A percentile compares a stretch with the other conserved stretches of the same genome.
Conservation (phyloP, 2,797 vertebrate genomes). For the Galagoides demidoff region DNA sequence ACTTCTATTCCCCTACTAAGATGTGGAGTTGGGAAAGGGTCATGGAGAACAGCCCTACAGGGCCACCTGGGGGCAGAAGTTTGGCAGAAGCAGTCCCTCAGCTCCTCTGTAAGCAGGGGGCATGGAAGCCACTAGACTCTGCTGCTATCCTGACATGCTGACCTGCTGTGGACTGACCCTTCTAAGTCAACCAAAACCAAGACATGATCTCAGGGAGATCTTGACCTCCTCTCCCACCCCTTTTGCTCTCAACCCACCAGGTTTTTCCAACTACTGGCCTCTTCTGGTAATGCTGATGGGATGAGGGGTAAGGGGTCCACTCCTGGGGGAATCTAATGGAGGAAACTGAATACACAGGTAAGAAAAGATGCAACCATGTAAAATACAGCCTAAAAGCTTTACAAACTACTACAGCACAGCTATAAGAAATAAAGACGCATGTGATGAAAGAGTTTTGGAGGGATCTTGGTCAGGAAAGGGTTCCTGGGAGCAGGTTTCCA, state of each 20-base stretch:
- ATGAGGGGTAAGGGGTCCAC: not conserved
- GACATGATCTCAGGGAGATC: not conserved
- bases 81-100: not conserved
- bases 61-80: not conserved
- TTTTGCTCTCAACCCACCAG: not conserved
- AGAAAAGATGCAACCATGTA: constrained; percentile 3
- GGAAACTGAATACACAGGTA: not conserved
- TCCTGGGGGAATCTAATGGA: not conserved
- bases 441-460: not conserved
- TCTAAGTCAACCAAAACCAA: not conserved
- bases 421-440: not conserved
- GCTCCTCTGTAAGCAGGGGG: not conserved
- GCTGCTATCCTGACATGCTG: not conserved
- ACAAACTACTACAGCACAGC: not conserved
- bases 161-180: not conserved
- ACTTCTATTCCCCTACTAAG: not conserved
- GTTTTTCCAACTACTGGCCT: not conserved
- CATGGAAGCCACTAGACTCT: not conserved
- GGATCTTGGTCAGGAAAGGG: not conserved
- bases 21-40: not conserved
- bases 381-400: not conserved
- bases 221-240: not conserved
- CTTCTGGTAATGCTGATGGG: not conserved
- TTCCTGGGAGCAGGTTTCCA: not conserved
- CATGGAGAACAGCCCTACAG: not conserved